Percentiles rank a stretch among this genome's conserved stretches.
These are phyloP conservation scores for Neoaliturus tenellus DNA, from an alignment of 2,888 invertebrate species.

Conservation along the genomic window DNA sequence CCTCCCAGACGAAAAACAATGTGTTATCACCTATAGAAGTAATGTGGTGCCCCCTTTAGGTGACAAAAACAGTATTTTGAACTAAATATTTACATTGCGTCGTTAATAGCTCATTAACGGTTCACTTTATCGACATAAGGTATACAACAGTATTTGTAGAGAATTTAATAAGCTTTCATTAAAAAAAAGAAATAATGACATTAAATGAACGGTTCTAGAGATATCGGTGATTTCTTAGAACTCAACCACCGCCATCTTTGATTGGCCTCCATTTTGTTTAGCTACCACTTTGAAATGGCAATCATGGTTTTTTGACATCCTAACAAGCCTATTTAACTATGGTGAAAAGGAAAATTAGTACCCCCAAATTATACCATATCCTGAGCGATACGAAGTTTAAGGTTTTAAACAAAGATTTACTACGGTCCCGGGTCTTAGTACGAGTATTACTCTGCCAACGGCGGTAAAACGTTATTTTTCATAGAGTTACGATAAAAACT, in stretches of 20 bases:
- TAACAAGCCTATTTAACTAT: neutral
- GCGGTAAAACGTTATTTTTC: too few relatives aligned
- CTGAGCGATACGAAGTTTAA: too few relatives aligned
- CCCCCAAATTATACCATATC: conserved; percentile 43
- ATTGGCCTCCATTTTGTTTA: conserved; percentile 2
- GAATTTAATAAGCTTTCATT: neutral
- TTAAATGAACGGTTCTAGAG: neutral
- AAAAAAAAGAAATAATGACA: conserved; percentile 10
- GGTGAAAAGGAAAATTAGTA: conserved; percentile 45
- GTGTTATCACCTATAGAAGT: neutral
- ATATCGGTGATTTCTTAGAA: conserved; percentile 24
- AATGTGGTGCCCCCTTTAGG: too few relatives aligned
- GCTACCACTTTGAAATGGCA: conserved; percentile 43
- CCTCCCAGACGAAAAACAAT: too few relatives aligned
- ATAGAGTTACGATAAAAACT: too few relatives aligned
- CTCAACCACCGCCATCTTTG: conserved; percentile 39
- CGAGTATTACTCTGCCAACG: too few relatives aligned
- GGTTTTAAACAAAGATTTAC: too few relatives aligned
- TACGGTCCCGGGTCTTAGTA: too few relatives aligned
- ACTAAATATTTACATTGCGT: neutral
- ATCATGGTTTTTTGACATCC: conserved; percentile 29
- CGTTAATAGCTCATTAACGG: conserved; percentile 29
- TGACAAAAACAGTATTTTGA: too few relatives aligned
- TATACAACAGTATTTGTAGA: conserved; percentile 28
- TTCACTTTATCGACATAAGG: conserved; percentile 14